Conservation (phyloP, 2,797 vertebrate genomes). For the Siniperca obscura region DNA sequence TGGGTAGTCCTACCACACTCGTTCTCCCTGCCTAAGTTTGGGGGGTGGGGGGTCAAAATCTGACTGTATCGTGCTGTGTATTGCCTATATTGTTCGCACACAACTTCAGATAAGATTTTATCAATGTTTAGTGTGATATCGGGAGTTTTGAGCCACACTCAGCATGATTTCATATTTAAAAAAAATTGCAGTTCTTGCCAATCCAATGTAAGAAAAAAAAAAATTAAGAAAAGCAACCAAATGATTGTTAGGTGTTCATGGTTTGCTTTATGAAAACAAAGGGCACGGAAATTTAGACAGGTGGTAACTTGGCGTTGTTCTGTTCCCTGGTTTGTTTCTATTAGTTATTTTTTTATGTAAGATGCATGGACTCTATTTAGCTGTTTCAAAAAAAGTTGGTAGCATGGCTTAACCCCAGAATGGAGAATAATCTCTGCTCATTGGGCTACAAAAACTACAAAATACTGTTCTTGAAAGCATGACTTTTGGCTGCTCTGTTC, state of each 20-base stretch:
- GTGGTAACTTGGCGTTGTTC: constrained; percentile 42
- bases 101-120: constrained; percentile 55
- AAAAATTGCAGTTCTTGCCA: constrained; percentile 38
- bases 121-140: constrained; percentile 69
- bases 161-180: constrained; percentile 63
- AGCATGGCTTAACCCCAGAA: constrained; percentile 74
- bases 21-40: constrained; percentile 33
- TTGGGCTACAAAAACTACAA: constrained; percentile 41
- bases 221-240: constrained; percentile 2
- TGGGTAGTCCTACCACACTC: constrained; percentile 11
- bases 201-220: constrained; percentile 9
- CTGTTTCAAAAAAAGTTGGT: constrained; percentile 56
- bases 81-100: constrained; percentile 67
- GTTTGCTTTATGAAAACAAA: constrained; percentile 37
- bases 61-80: constrained; percentile 70
- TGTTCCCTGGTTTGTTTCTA: constrained; percentile 41
- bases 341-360: constrained; percentile 47
- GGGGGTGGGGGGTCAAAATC: not conserved
- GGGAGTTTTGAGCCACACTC: constrained; percentile 58
- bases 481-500: constrained; percentile 50
- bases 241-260: constrained; percentile 32
- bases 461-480: constrained; percentile 68
- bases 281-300: not conserved
- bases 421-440: constrained; percentile 52
- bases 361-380: constrained; percentile 78